Percentiles rank a stretch among this genome's conserved stretches.
phyloP scores from a whole-genome alignment of 2,113 vertebrate species.

The Ceratotherium simum region DNA sequence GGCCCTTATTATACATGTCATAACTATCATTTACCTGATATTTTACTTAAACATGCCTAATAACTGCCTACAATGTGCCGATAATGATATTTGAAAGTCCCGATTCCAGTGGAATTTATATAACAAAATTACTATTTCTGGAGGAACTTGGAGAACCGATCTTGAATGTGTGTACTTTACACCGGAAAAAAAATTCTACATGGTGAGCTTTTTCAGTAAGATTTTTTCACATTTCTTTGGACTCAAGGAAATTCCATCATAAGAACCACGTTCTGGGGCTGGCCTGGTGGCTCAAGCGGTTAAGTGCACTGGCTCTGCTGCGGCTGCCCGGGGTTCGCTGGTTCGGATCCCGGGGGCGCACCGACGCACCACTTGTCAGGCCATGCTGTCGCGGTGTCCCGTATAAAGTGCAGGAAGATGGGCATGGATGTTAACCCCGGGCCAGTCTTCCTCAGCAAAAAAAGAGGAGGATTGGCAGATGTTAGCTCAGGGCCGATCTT shows the following conservation, averaged over 20 bases:
- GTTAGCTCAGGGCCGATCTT: too few species aligned
- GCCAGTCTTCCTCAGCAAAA: too few species aligned
- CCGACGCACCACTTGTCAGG: too few species aligned
- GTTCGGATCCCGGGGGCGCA: too few species aligned
- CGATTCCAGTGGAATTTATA: neutral
- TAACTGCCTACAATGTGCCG: neutral
- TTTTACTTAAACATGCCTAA: neutral
- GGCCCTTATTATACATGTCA: neutral
- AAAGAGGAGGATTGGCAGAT: too few species aligned
- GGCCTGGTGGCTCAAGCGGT: too few species aligned
- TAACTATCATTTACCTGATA: neutral
- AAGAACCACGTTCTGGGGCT: neutral
- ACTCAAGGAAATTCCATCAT: constrained; percentile 9
- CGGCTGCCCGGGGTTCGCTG: too few species aligned
- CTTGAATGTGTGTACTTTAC: neutral
- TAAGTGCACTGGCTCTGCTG: too few species aligned
- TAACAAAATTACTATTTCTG: neutral
- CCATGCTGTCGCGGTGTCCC: too few species aligned
- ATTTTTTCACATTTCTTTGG: constrained; percentile 51
- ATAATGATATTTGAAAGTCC: neutral
- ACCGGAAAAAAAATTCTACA: neutral
- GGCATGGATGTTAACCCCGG: too few species aligned
- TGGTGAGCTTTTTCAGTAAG: neutral
- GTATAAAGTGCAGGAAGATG: too few species aligned
- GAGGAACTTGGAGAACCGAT: neutral